A percentile compares a stretch with the other conserved stretches of the same genome.
phyloP scores from a whole-genome alignment of 2,113 vertebrate genomes.

The Mellivora capensis region DNA sequence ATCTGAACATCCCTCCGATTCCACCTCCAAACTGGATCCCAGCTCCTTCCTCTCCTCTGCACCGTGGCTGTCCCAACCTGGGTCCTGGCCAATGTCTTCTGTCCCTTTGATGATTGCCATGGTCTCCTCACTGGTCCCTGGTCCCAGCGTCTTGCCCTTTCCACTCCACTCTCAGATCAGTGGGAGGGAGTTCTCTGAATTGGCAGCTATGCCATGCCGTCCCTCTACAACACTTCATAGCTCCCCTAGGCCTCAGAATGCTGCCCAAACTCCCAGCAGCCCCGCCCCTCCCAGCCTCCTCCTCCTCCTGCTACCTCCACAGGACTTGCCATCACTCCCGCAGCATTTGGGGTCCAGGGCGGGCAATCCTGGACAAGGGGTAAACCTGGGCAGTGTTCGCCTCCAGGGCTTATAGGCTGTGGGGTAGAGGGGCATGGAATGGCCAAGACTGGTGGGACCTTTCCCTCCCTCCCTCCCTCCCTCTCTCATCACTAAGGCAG shows the following conservation, averaged over 20 bases:
- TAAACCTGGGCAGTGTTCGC: rapidly evolving
- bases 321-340: rapidly evolving
- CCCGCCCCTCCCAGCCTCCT: neutral
- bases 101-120: rapidly evolving
- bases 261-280: too few relatives aligned
- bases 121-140: neutral
- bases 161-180: rapidly evolving
- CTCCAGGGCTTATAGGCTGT: neutral
- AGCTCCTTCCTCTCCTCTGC: neutral
- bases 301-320: rapidly evolving
- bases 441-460: neutral
- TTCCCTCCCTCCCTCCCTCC: neutral
- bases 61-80: rapidly evolving
- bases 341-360: rapidly evolving
- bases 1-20: rapidly evolving
- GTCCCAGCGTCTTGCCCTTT: neutral
- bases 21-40: neutral
- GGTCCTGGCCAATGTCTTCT: rapidly evolving
- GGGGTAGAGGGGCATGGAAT: rapidly evolving
- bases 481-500: neutral
- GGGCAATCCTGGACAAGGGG: rapidly evolving
- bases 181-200: neutral
- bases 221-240: neutral
- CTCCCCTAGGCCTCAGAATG: neutral
- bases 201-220: rapidly evolving